Percentiles rank a stretch among this genome's conserved stretches.
Conservation (phyloP, 1,140 invertebrate species). For the Nilaparvata lugens region DNA sequence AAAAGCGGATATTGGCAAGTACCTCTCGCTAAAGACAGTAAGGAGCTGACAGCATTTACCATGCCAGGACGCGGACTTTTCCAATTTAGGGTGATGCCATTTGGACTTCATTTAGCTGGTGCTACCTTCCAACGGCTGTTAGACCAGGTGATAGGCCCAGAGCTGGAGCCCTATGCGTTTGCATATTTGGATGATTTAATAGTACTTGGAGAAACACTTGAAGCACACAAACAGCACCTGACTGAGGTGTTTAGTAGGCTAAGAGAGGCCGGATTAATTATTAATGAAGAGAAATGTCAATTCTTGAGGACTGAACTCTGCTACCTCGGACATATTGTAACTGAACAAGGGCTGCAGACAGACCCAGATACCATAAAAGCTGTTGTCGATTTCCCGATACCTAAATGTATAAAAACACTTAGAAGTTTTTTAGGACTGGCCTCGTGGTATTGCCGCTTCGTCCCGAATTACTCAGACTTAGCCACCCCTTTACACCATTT, state of each 20-base stretch:
- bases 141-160: slow-evolving; percentile 21
- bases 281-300: too few species aligned
- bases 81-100: slow-evolving; percentile 37
- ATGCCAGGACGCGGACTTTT: slow-evolving; percentile 31
- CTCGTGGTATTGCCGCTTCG: too few species aligned
- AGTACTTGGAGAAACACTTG: slow-evolving; percentile 30
- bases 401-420: too few species aligned
- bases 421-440: too few species aligned
- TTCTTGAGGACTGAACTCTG: too few species aligned
- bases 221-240: slow-evolving; percentile 33
- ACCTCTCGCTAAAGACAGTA: not conserved
- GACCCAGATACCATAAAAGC: too few species aligned
- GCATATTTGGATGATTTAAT: slow-evolving; percentile 39
- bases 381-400: too few species aligned
- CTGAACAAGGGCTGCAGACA: too few species aligned
- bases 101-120: slow-evolving; percentile 35
- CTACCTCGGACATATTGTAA: too few species aligned
- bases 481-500: too few species aligned
- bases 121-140: slow-evolving; percentile 36
- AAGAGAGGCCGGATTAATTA: not conserved
- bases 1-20: not conserved
- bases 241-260: slow-evolving; percentile 23
- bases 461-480: too few species aligned
- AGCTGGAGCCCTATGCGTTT: not conserved
- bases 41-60: not conserved